Base-by-base conservation (phyloP, 2,888 invertebrate genomes). In the Rhodophaea formosa region DNA sequence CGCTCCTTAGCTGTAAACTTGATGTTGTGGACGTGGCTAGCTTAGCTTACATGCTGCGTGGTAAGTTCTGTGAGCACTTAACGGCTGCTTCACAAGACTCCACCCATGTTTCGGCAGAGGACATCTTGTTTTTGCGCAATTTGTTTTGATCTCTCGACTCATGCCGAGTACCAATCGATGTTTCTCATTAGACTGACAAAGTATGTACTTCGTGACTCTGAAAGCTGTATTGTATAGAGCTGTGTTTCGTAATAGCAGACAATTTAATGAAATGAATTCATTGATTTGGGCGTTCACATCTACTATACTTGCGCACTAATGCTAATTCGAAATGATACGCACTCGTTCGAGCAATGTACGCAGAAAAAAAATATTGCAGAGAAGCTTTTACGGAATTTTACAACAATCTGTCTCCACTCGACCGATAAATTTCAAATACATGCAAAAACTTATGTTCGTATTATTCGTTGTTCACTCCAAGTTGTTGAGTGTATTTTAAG, bases 111-210 rank as follows among this genome's bases (percentile, higher is more conserved):
- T 49, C 55, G 59, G 61, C 58, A 69, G 77, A 72, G 64, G 77
- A 79, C 79, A 79, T 79, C 74, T 80, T 79, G 75, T 70, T 77
- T 79, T 73, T 73, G 70, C 79, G 71, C 71, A 79, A 67, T 70
- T 72, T 76, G 71, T 77, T 77, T 71, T 71, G 72, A 61, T 74
- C 69, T 64, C 67, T 63, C 58, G 35, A 62, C 53, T 23, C 23
- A 5, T 56, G 39, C 49, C 44, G 43, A 15, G 49, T 42, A 56
- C 44, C 32, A 47, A 49, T 56, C 56, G 29, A 46, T 56, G 47
- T 56, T 42, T 47, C 39, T 29, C n/a, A 23, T 49, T 39, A 29
- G n/a, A 47, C 8, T n/a, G 39, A 54, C 44, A 15, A 8, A 29
- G 12, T n/a, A 43, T 1, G 16, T 35, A 32, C 39, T n/a, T n/a